phyloP scores from a whole-genome alignment of 2,113 vertebrate species.

The Lycaon pictus region DNA sequence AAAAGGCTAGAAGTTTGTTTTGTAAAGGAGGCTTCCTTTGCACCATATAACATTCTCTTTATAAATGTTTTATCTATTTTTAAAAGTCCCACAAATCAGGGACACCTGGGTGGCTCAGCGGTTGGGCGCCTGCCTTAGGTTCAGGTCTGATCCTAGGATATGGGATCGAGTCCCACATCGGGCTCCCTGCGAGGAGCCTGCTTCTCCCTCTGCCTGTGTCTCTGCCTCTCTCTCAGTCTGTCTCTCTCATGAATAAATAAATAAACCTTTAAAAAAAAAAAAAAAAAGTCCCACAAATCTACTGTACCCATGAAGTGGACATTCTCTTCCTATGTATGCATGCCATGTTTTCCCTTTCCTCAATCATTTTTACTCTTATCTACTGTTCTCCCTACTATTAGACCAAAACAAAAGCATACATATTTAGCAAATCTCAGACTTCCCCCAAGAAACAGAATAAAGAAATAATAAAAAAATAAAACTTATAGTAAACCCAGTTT shows the following conservation, averaged over 20 bases:
- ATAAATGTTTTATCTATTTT: neutral
- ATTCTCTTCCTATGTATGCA: neutral
- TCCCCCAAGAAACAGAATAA: constrained; percentile 8
- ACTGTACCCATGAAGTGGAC: neutral
- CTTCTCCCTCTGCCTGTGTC: no score
- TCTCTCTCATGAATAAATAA: no score
- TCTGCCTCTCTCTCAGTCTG: no score
- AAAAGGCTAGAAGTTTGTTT: neutral
- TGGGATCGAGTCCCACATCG: no score
- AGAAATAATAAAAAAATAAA: neutral
- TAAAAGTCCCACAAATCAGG: neutral
- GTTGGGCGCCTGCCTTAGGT: no score
- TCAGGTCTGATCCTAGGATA: no score
- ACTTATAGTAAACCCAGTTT: neutral
- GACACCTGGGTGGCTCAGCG: no score
- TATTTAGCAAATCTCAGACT: neutral
- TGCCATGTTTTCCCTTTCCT: neutral
- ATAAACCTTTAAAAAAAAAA: no score
- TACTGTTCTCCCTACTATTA: neutral
- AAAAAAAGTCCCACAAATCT: neutral
- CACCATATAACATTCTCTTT: neutral
- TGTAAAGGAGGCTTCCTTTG: constrained; percentile 31
- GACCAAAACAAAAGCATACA: constrained; percentile 24
- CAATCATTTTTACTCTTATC: neutral
- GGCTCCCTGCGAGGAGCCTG: no score